Conservation (phyloP, 2,113 vertebrate species). For the Oriolus oriolus region DNA sequence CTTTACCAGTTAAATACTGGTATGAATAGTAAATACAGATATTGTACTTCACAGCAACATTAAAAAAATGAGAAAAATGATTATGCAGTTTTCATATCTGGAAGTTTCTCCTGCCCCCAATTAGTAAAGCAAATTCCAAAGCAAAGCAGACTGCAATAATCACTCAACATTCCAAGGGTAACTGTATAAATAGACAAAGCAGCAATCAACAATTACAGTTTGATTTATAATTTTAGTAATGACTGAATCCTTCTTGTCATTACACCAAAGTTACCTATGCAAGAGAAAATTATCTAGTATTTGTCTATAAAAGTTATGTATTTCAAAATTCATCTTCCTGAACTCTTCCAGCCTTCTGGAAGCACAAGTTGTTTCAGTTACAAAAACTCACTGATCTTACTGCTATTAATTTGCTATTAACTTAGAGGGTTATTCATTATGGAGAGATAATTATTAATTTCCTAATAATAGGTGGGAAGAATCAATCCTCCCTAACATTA, state of each 20-base stretch:
- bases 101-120: constrained; percentile 11
- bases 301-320: not conserved
- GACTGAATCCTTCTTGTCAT: not conserved
- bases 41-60: constrained; percentile 38
- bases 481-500: constrained; percentile 10
- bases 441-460: constrained; percentile 35
- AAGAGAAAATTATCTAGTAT: not conserved
- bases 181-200: constrained; percentile 23
- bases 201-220: not conserved
- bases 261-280: not conserved
- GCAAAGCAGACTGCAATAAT: constrained; percentile 27
- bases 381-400: not conserved
- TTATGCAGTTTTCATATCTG: constrained; percentile 19
- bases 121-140: constrained; percentile 16
- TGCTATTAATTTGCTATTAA: not conserved
- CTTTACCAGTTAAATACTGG: constrained; percentile 4
- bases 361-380: not conserved
- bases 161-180: constrained; percentile 8
- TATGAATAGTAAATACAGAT: constrained; percentile 64
- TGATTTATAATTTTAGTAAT: not conserved
- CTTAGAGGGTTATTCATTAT: constrained; percentile 3
- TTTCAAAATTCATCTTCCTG: not conserved
- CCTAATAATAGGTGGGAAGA: constrained; percentile 29
- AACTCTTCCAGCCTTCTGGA: not conserved
- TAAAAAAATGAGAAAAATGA: constrained; percentile 11